Evolutionary conservation across 1,140 invertebrate genomes (phyloP).

Genomic region (Drosophila ercepeae): DNA sequence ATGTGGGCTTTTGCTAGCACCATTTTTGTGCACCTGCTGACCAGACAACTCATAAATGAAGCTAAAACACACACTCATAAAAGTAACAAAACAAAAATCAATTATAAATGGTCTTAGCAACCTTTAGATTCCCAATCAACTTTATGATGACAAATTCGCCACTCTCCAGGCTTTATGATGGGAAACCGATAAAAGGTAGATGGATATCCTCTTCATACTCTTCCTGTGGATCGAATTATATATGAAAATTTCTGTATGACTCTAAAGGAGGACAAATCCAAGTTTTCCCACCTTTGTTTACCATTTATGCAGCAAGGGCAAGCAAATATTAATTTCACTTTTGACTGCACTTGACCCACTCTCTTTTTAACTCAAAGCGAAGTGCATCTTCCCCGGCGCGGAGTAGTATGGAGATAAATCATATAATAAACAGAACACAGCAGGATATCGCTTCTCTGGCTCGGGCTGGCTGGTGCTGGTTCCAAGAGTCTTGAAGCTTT

Average conservation of each 20-base stretch:
- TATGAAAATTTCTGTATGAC: no score
- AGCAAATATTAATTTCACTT: conserved; percentile 76
- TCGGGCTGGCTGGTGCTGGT: no score
- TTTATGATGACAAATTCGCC: background rate
- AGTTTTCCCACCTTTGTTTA: background rate
- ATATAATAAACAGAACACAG: conserved; percentile 73
- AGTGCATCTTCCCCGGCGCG: conserved; percentile 36
- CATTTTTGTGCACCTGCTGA: conserved; percentile 67
- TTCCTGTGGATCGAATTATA: no score
- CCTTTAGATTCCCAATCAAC: background rate
- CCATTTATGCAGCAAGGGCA: conserved; percentile 34
- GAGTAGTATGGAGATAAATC: conserved; percentile 57
- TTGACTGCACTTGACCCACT: conserved; percentile 81
- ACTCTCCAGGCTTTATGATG: background rate
- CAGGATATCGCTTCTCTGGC: conserved; percentile 45
- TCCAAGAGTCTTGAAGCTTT: conserved; percentile 11
- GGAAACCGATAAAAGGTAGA: background rate
- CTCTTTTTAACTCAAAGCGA: conserved; percentile 59
- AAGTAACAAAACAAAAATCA: conserved; percentile 48
- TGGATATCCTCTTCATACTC: no score
- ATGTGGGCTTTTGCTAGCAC: conserved; percentile 37
- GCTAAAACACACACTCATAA: conserved; percentile 5
- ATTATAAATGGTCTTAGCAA: conserved; percentile 51
- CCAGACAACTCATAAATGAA: conserved; percentile 26
- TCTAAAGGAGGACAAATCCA: no score